These are phyloP conservation scores for Mamestra brassicae DNA, from an alignment of 2,888 invertebrate species.

Conservation along the genomic window DNA sequence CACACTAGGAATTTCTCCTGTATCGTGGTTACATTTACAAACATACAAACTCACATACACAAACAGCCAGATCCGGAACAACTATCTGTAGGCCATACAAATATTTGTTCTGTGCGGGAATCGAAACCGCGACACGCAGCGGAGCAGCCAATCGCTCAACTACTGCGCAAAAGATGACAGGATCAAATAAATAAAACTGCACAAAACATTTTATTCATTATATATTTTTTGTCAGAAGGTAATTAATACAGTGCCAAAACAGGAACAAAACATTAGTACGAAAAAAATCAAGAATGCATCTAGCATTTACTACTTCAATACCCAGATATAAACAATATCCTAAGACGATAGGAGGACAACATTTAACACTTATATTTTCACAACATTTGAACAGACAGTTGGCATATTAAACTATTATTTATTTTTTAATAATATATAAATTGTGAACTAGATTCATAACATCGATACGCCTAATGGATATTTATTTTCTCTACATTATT, in stretches of 20 bases:
- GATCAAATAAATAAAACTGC: slow-evolving; percentile 80
- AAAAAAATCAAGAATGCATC: slow-evolving; percentile 89
- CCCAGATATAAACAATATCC: slow-evolving; percentile 82
- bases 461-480: slow-evolving; percentile 88
- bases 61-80: no score
- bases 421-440: slow-evolving; percentile 74
- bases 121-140: no score
- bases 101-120: no score
- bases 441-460: slow-evolving; percentile 87
- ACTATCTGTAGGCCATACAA: no score
- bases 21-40: no score
- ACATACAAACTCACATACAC: no score
- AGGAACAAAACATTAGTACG: slow-evolving; percentile 90
- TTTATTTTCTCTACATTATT: slow-evolving; percentile 80
- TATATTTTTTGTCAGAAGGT: slow-evolving; percentile 91
- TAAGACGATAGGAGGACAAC: slow-evolving; percentile 82
- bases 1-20: no score
- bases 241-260: slow-evolving; percentile 91
- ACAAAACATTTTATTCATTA: slow-evolving; percentile 85
- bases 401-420: slow-evolving; percentile 75
- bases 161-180: not conserved
- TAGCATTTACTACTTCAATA: slow-evolving; percentile 89
- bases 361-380: slow-evolving; percentile 88
- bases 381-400: slow-evolving; percentile 88
- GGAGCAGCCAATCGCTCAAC: no score